Base-by-base conservation (phyloP, 2,113 vertebrate genomes). In the Mystacornis crossleyi region DNA sequence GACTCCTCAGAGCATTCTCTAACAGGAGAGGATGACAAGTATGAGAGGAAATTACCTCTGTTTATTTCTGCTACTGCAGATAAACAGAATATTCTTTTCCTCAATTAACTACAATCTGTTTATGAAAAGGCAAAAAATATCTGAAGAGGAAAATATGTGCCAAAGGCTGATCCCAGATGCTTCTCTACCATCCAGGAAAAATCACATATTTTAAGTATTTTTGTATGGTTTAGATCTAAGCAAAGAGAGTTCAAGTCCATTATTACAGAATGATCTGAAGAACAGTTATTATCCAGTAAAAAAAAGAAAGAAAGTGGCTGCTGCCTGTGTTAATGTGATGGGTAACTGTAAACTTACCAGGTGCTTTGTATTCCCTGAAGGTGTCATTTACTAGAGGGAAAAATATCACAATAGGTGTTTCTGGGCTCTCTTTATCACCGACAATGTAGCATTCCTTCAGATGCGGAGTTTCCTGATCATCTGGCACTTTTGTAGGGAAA, bases 351-450 rank as follows among this genome's bases (percentile, higher is more conserved):
- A 69, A 95, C 97, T 96, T 95, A 98, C 98, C 98, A 67, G 98
- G 98, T 53, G 98, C 97, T 96, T 98, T 98, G 96, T 98, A 99
- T 50, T 98, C 96, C 64, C 96, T 96, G 96, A 99, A 99, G 54
- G 98, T 98, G 86, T 98, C 96, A 9, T 93, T 97, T 93, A 98
- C 97, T 64, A 98, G 97, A 8, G 98, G 98, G 81, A 98, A 98
- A 93, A 98, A 98, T 74, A 97, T 8, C 60, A 99, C 97, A 4
- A 98, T 84, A 62, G 98, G 98, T 6, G 93, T 96, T 34, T 97
- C 80, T 6, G 96, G 90, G 60, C 86, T 95, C 7, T 98, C 98
- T 67, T 98, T 86, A 33, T 98, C 73, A 72, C 94, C 96, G 74
- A 95, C 31, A 47, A 98, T 71, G 81, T 98, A 99, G 50, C 98